Conservation (phyloP, 2,888 invertebrate genomes). For the Malthinus seriepunctatus region DNA sequence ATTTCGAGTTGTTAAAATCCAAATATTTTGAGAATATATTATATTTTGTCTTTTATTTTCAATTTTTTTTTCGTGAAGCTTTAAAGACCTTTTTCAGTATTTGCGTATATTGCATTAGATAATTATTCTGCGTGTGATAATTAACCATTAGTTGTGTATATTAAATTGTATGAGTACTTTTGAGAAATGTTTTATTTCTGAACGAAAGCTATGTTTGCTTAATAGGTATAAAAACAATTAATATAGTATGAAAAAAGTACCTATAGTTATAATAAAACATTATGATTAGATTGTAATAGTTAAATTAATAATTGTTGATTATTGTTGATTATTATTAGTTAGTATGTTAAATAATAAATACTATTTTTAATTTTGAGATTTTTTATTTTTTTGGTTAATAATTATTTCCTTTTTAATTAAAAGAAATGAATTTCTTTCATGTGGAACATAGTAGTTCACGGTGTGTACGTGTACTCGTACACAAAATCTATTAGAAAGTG, state of each 20-base stretch:
- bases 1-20: too few species aligned
- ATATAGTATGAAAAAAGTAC: slow-evolving; percentile 11
- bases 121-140: slow-evolving; percentile 28
- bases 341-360: slow-evolving; percentile 54
- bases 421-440: too few species aligned
- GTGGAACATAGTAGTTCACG: too few species aligned
- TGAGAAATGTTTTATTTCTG: slow-evolving; percentile 17
- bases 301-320: slow-evolving; percentile 54
- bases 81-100: slow-evolving; percentile 23
- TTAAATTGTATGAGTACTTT: slow-evolving; percentile 21
- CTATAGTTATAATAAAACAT: slow-evolving; percentile 20
- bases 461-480: background rate
- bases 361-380: slow-evolving; percentile 47
- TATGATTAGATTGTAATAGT: slow-evolving; percentile 11
- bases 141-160: slow-evolving; percentile 22
- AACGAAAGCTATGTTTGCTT: slow-evolving; percentile 20
- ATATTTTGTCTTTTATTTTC: slow-evolving; percentile 3
- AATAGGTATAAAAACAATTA: background rate
- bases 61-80: slow-evolving; percentile 10
- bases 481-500: slow-evolving; percentile 15
- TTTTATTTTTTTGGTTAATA: slow-evolving; percentile 9
- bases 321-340: slow-evolving; percentile 55
- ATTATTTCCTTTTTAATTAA: background rate
- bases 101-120: slow-evolving; percentile 24
- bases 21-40: too few species aligned